phyloP scores from a whole-genome alignment of 2,797 vertebrate genomes.

The Ctenochaetus hawaiiensis region DNA sequence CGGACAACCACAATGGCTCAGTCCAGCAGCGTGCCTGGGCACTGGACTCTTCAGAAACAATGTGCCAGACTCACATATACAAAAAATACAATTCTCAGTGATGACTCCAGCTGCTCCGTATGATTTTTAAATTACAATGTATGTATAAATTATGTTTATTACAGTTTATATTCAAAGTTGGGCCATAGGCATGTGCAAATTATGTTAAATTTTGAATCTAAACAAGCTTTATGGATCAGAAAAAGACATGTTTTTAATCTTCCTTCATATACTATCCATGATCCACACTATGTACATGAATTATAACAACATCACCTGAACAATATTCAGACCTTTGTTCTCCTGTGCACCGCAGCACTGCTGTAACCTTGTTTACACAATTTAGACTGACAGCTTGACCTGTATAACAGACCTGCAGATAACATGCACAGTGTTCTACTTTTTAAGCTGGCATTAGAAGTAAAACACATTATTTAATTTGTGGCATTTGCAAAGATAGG shows the following conservation, averaged over 20 bases:
- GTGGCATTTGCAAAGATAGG: too few species aligned
- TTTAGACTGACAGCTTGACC: not conserved
- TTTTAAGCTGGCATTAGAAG: not conserved
- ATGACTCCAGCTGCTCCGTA: not conserved
- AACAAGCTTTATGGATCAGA: not conserved
- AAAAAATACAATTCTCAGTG: not conserved
- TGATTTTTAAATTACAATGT: not conserved
- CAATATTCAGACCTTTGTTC: not conserved
- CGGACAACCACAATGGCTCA: conserved; percentile 5
- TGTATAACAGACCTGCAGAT: not conserved
- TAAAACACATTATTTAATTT: too few species aligned
- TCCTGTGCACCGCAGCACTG: too few species aligned
- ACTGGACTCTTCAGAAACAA: too few species aligned
- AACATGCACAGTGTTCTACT: not conserved
- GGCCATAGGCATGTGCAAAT: too few species aligned
- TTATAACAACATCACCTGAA: not conserved
- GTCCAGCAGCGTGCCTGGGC: not conserved
- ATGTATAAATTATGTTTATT: not conserved
- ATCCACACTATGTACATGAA: not conserved
- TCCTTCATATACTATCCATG: not conserved
- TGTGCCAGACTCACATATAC: not conserved
- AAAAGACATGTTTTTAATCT: not conserved
- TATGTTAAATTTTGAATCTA: not conserved
- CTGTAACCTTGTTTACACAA: not conserved
- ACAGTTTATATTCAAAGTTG: not conserved